Evolutionary conservation across 2,113 vertebrate species (phyloP), one percentile per base, ranked within the genome.

Genomic region (Oncorhynchus keta): DNA sequence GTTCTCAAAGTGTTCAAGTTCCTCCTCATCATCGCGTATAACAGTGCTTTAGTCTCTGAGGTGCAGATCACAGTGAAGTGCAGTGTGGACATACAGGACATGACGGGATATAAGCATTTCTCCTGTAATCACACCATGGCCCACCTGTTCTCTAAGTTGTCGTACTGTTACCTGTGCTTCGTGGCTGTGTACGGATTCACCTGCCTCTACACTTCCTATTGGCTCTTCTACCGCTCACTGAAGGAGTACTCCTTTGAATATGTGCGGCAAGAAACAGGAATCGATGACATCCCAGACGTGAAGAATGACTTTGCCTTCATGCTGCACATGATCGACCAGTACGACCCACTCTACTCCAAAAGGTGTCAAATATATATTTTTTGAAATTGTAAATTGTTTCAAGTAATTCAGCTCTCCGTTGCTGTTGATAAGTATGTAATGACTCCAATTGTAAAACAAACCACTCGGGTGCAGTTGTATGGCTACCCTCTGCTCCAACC

Each of bases 301-400:
- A 97, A 96, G 80, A 99, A 99, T 12, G 98, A 99, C 90, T 99
- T 99, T 86, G 97, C 98, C 70, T 99, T 99, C 84, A 97, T 99
- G 97, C 95, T 99, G 24, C 98, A 99, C 77, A 96, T 99, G 97
- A 99, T 99, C 0, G 98, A 99, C 83, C 97, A 99, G 78, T 99
- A 99, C 1, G 98, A 99, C 86, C 97, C 98, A 1, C 91, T 99
- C 20, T 99, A 99, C 85, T 99, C 97, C 1, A 99, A 99, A 81
- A 90, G 51, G 51, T 55, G 16, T 14, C 5, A 16, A 45, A 11
- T 45, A 35, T 51, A 12, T 55, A 16, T 55, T 55, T 45, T 55
- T 14, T 11, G 9, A 45, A 45, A 39, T 39, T 2, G 3, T 16
- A 14, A 39, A 45, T 45, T 45, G 39, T 45, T 45, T 45, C 51